Conservation (phyloP, 2,113 vertebrate species). For the Himantopus leucocephalus region DNA sequence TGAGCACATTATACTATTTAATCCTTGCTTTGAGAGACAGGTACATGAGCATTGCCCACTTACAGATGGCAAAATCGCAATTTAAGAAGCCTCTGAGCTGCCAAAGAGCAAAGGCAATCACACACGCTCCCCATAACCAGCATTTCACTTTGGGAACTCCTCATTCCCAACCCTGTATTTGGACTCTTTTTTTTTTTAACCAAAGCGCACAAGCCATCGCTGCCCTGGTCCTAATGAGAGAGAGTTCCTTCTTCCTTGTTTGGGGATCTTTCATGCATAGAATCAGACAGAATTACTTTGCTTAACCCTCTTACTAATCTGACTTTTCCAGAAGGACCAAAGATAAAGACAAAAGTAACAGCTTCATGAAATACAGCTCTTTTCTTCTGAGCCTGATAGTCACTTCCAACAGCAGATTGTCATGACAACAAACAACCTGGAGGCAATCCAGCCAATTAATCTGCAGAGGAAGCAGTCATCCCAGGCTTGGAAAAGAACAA, state of each 20-base stretch:
- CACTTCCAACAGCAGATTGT: slow-evolving; percentile 48
- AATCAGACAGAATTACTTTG: not conserved
- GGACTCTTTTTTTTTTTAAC: not conserved
- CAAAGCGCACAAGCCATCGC: not conserved
- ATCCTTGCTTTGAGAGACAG: not conserved
- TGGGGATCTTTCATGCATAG: not conserved
- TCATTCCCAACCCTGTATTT: not conserved
- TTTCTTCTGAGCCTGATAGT: slow-evolving; percentile 9
- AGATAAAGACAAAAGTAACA: not conserved
- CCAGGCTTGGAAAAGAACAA: not conserved
- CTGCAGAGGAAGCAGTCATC: slow-evolving; percentile 22
- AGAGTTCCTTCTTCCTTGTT: not conserved
- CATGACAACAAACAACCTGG: slow-evolving; percentile 66
- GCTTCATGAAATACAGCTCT: slow-evolving; percentile 22
- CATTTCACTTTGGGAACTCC: not conserved
- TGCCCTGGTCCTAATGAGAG: not conserved
- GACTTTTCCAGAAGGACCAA: slow-evolving; percentile 3
- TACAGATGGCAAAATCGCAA: not conserved
- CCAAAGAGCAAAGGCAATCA: not conserved
- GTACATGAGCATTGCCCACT: not conserved
- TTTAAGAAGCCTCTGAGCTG: not conserved
- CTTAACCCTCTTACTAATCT: not conserved
- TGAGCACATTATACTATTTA: not conserved
- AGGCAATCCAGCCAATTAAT: slow-evolving; percentile 51
- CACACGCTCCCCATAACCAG: not conserved